Percentiles rank a stretch among this genome's conserved stretches.
These are phyloP conservation scores for Vanessa atalanta DNA, from an alignment of 1,140 invertebrate species.

Conservation along the genomic window DNA sequence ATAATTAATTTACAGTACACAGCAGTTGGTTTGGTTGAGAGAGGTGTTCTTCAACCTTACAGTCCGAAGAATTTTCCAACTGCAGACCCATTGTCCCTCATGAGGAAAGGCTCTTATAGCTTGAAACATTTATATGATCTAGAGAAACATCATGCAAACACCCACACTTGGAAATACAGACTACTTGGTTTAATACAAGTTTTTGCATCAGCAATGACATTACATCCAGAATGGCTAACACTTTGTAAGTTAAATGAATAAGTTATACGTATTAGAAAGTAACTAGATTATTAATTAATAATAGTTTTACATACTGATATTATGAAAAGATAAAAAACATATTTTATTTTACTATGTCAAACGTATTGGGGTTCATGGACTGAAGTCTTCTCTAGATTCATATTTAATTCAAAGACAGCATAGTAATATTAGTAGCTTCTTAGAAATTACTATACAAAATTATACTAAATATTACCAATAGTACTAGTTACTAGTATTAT, in stretches of 20 bases:
- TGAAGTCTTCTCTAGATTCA: too few relatives aligned
- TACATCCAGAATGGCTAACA: slow-evolving; percentile 79
- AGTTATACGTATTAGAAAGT: too few relatives aligned
- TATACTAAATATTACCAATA: too few relatives aligned
- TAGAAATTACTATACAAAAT: too few relatives aligned
- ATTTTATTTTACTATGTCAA: too few relatives aligned
- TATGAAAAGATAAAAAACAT: too few relatives aligned
- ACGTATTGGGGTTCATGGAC: too few relatives aligned
- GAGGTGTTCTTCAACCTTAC: slow-evolving; percentile 86
- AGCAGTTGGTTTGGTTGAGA: slow-evolving; percentile 86
- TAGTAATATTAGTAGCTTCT: too few relatives aligned
- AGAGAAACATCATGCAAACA: slow-evolving; percentile 67
- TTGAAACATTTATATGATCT: slow-evolving; percentile 65
- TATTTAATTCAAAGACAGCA: too few relatives aligned
- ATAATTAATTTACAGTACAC: slow-evolving; percentile 80
- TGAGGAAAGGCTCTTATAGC: slow-evolving; percentile 75
- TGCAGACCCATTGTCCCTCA: slow-evolving; percentile 67
- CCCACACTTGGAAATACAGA: slow-evolving; percentile 76
- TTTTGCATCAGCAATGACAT: slow-evolving; percentile 77
- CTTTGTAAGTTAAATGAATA: slow-evolving; percentile 57
- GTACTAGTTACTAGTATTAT: too few relatives aligned
- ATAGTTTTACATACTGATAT: too few relatives aligned
- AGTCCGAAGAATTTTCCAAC: slow-evolving; percentile 77
- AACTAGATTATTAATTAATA: too few relatives aligned
- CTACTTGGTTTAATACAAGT: slow-evolving; percentile 76